These are phyloP conservation scores for Dolomedes plantarius DNA, from an alignment of 2,888 invertebrate genomes.

Conservation along the genomic window DNA sequence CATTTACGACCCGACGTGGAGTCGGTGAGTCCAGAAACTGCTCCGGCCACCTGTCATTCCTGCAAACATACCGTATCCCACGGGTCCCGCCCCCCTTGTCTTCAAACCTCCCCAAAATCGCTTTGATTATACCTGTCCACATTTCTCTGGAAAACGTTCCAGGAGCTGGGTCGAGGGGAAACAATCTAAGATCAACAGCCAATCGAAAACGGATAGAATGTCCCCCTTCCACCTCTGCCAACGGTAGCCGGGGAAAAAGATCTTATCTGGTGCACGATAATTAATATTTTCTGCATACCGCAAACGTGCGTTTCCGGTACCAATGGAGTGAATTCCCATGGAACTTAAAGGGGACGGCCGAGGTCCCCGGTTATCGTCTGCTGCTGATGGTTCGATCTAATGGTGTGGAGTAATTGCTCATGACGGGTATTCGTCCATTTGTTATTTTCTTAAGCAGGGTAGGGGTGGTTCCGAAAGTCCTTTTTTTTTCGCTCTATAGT, in stretches of 20 bases:
- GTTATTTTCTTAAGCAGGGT: not conserved
- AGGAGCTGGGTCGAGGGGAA: not conserved
- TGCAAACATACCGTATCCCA: too few relatives aligned
- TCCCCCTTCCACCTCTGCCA: not conserved
- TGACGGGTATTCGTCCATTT: not conserved
- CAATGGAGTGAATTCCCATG: not conserved
- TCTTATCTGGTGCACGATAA: not conserved
- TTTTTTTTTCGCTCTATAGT: too few relatives aligned
- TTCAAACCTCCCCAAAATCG: too few relatives aligned
- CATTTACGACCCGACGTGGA: too few relatives aligned
- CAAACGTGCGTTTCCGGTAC: not conserved
- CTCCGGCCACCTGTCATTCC: too few relatives aligned
- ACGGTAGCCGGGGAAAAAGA: not conserved
- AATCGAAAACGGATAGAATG: not conserved
- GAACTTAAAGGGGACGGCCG: not conserved
- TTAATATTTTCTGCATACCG: not conserved
- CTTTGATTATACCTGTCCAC: too few relatives aligned
- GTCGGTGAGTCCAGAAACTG: too few relatives aligned
- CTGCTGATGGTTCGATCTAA: constrained; percentile 2
- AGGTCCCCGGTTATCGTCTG: not conserved
- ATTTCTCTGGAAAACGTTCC: too few relatives aligned
- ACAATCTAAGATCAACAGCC: not conserved
- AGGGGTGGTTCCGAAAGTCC: not conserved
- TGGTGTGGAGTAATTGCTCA: constrained; percentile 1
- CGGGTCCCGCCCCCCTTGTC: too few relatives aligned